Conservation (phyloP, 2,113 vertebrate species). For the Percina caprodes region DNA sequence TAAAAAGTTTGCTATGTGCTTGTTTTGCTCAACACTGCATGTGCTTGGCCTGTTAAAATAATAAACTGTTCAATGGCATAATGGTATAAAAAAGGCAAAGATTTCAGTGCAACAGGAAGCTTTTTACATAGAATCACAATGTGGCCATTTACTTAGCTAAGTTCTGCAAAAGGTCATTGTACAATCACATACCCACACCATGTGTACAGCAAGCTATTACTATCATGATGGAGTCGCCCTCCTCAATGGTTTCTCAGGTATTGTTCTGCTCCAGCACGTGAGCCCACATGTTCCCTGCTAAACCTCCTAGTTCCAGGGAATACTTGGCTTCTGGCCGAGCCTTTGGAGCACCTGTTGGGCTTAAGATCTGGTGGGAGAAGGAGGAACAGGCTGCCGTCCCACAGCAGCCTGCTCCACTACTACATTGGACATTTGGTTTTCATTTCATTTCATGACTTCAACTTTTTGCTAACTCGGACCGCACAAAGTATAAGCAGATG, state of each 20-base stretch:
- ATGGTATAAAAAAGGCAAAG: slow-evolving; percentile 51
- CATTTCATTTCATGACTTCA: slow-evolving; percentile 85
- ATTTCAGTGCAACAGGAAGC: slow-evolving; percentile 67
- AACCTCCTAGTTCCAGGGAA: slow-evolving; percentile 59
- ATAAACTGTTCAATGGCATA: slow-evolving; percentile 71
- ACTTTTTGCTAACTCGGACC: slow-evolving; percentile 79
- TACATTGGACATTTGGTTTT: slow-evolving; percentile 84
- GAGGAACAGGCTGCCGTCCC: slow-evolving; percentile 60
- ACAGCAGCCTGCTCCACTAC: slow-evolving; percentile 61
- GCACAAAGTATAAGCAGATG: slow-evolving; percentile 81
- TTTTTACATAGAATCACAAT: slow-evolving; percentile 62
- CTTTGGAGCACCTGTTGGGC: slow-evolving; percentile 80
- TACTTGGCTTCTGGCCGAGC: slow-evolving; percentile 54
- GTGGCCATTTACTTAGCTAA: slow-evolving; percentile 42
- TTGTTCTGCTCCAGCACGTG: slow-evolving; percentile 55
- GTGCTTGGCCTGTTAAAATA: slow-evolving; percentile 78
- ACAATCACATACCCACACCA: neutral
- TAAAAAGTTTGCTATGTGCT: slow-evolving; percentile 81
- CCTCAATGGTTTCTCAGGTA: slow-evolving; percentile 41
- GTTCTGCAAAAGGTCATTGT: slow-evolving; percentile 44
- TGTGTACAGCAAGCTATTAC: slow-evolving; percentile 6
- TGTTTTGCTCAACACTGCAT: slow-evolving; percentile 79
- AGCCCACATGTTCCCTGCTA: slow-evolving; percentile 57
- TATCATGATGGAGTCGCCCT: slow-evolving; percentile 20
- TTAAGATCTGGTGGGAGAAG: slow-evolving; percentile 44